phyloP scores from a whole-genome alignment of 2,797 vertebrate species.

The Sebastes diploproa region DNA sequence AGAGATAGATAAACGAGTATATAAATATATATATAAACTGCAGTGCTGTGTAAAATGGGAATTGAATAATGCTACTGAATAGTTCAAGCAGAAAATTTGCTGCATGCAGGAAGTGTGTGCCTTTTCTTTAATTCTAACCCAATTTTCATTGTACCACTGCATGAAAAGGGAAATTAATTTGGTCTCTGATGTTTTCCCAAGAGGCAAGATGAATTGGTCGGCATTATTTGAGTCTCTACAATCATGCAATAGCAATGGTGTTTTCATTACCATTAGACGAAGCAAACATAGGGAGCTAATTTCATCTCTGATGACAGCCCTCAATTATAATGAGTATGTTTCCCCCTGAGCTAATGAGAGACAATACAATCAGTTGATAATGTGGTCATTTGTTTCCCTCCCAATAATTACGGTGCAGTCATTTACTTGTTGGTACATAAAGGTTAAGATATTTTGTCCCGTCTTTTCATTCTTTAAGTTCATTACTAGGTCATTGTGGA shows the following conservation, averaged over 20 bases:
- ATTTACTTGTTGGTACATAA: slow-evolving; percentile 37
- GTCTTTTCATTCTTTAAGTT: slow-evolving; percentile 18
- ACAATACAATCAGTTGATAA: slow-evolving; percentile 54
- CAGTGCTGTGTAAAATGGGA: not conserved
- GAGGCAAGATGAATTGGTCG: slow-evolving; percentile 16
- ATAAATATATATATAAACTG: not conserved
- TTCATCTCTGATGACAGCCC: slow-evolving; percentile 52
- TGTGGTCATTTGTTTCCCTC: slow-evolving; percentile 37
- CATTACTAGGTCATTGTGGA: not conserved
- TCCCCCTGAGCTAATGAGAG: slow-evolving; percentile 49
- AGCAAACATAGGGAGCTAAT: slow-evolving; percentile 51
- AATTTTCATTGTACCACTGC: not conserved
- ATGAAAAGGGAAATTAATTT: slow-evolving; percentile 14
- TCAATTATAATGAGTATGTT: slow-evolving; percentile 47
- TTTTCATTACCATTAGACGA: slow-evolving; percentile 51
- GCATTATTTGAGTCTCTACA: slow-evolving; percentile 19
- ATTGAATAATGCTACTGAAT: not conserved
- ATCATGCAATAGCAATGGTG: slow-evolving; percentile 16
- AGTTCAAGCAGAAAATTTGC: not conserved
- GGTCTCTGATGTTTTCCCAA: slow-evolving; percentile 9
- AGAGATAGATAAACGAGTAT: too few species aligned
- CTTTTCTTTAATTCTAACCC: not conserved
- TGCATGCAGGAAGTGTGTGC: not conserved
- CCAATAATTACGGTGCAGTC: slow-evolving; percentile 32
- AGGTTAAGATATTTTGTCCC: slow-evolving; percentile 12